Percentiles rank a stretch among this genome's conserved stretches.
Evolutionary conservation across 2,113 vertebrate species (phyloP).

Genomic region (Poicephalus gulielmi): DNA sequence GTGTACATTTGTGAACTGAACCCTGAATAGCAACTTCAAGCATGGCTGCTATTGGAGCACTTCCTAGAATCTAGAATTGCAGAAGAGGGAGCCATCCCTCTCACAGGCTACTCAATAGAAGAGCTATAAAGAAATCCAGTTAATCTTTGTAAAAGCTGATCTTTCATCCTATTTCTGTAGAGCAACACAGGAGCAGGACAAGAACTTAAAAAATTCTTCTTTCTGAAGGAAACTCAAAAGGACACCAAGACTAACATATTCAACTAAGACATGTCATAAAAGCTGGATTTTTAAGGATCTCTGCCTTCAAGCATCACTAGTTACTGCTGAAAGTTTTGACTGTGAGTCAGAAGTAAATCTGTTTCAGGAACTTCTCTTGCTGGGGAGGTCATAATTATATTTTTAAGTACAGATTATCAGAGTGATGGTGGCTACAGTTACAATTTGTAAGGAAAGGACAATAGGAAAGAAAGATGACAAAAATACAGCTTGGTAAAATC

Average conservation of each 20-base stretch:
- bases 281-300: background rate
- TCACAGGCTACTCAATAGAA: background rate
- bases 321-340: background rate
- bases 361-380: background rate
- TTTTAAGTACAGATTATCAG: background rate
- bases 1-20: background rate
- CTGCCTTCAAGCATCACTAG: background rate
- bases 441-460: background rate
- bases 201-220: background rate
- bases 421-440: background rate
- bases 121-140: background rate
- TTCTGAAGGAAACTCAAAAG: background rate
- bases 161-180: background rate
- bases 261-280: background rate
- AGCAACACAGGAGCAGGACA: background rate
- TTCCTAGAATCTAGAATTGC: background rate
- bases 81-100: background rate
- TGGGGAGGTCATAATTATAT: background rate
- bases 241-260: fast-evolving
- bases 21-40: background rate
- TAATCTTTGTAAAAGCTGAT: background rate
- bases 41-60: background rate
- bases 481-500: background rate
- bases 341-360: background rate
- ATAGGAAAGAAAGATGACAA: background rate